phyloP scores from a whole-genome alignment of 2,888 invertebrate species.

The Stratiomys singularior region DNA sequence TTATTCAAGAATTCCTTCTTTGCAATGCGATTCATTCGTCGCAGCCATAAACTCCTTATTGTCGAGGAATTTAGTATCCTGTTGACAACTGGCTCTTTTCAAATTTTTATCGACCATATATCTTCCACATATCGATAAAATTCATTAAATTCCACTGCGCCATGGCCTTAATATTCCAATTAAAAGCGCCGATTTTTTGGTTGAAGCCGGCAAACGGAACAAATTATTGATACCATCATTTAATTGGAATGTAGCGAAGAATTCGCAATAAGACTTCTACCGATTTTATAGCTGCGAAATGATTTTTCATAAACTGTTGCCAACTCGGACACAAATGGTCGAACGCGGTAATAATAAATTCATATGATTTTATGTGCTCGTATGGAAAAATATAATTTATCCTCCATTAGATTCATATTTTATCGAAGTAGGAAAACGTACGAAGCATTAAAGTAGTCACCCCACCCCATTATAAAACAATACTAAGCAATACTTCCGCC shows the following conservation, averaged over 20 bases:
- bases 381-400: neutral
- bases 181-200: no score
- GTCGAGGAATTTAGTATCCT: no score
- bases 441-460: neutral
- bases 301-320: neutral
- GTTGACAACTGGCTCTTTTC: no score
- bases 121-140: no score
- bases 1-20: no score
- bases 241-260: neutral
- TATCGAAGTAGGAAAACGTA: conserved; percentile 10
- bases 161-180: no score
- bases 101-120: no score
- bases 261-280: neutral
- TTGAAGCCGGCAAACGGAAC: neutral
- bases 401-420: neutral
- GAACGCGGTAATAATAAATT: neutral
- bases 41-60: no score
- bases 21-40: no score
- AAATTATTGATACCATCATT: neutral
- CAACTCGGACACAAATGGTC: conserved; percentile 3
- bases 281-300: neutral
- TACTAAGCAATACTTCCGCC: conserved; percentile 9
- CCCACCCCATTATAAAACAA: conserved; percentile 2
- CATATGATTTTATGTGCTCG: neutral
- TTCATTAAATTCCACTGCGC: no score